Percentiles rank a stretch among this genome's conserved stretches.
Conservation (phyloP, 2,113 vertebrate genomes). For the Platichthys flesus region DNA sequence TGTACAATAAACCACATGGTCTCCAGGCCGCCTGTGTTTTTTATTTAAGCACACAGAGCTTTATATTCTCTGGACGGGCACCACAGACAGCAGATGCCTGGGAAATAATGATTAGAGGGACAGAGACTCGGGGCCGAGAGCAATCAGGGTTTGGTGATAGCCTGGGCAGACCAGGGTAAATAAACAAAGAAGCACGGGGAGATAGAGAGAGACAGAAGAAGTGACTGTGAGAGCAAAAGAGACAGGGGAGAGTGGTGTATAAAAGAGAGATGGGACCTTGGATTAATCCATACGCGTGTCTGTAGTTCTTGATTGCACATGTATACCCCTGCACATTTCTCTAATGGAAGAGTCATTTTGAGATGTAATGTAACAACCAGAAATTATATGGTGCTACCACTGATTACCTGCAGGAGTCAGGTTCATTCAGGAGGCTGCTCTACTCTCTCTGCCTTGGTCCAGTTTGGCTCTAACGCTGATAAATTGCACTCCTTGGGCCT, state of each 20-base stretch:
- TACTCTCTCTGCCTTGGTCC: constrained; percentile 32
- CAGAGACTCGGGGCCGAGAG: constrained; percentile 26
- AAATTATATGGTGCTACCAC: constrained; percentile 35
- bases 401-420: constrained; percentile 47
- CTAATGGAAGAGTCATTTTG: constrained; percentile 45
- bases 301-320: constrained; percentile 1
- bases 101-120: constrained; percentile 52
- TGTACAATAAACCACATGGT: constrained; percentile 16
- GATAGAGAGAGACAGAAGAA: constrained; percentile 30
- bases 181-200: constrained; percentile 29
- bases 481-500: constrained; percentile 69
- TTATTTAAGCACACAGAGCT: constrained; percentile 2
- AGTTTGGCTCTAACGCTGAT: constrained; percentile 63
- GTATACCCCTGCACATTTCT: constrained; percentile 15
- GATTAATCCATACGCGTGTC: constrained; percentile 14
- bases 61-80: constrained; percentile 45
- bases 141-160: constrained; percentile 22
- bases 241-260: constrained; percentile 1
- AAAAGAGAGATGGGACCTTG: not conserved
- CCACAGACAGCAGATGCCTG: constrained; percentile 27
- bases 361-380: constrained; percentile 36
- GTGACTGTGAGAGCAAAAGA: constrained; percentile 1
- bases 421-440: constrained; percentile 30
- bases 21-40: constrained; percentile 30
- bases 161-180: constrained; percentile 10